These are phyloP conservation scores for Drosophila mauritiana DNA, from an alignment of 1,140 invertebrate genomes.

Conservation along the genomic window DNA sequence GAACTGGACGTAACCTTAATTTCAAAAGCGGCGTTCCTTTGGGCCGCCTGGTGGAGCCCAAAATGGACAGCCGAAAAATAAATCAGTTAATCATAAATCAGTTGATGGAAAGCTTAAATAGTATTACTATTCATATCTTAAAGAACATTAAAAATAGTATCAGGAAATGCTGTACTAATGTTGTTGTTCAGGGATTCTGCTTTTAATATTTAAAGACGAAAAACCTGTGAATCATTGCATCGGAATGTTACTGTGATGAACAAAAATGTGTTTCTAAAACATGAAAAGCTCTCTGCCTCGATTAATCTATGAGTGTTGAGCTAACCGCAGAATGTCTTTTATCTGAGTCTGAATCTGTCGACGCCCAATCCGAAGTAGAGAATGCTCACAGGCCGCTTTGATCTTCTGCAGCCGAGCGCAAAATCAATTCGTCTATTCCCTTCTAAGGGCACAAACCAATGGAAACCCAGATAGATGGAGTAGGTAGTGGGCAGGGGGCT, in stretches of 20 bases:
- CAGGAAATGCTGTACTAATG: neutral
- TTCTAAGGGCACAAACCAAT: constrained; percentile 25
- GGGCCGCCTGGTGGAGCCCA: neutral
- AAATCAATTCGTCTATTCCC: constrained; percentile 79
- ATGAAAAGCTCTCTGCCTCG: neutral
- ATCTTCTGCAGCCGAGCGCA: constrained; percentile 76
- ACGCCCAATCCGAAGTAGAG: constrained; percentile 54
- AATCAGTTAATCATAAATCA: neutral
- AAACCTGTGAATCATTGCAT: no score
- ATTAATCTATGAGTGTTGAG: constrained; percentile 5
- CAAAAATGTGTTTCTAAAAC: neutral
- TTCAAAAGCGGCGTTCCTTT: neutral
- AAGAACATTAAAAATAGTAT: neutral
- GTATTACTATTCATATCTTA: neutral
- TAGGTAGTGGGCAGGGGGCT: neutral
- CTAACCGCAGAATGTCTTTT: constrained; percentile 56
- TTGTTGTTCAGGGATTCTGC: neutral
- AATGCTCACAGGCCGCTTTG: constrained; percentile 54
- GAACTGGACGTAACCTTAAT: constrained; percentile 8
- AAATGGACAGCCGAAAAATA: constrained; percentile 3
- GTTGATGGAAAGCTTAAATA: constrained; percentile 4
- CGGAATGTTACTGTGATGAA: neutral
- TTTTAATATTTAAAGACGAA: no score
- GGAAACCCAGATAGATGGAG: constrained; percentile 3
- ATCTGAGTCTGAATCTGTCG: constrained; percentile 24